phyloP scores from a whole-genome alignment of 2,113 vertebrate genomes.

The Sander vitreus region DNA sequence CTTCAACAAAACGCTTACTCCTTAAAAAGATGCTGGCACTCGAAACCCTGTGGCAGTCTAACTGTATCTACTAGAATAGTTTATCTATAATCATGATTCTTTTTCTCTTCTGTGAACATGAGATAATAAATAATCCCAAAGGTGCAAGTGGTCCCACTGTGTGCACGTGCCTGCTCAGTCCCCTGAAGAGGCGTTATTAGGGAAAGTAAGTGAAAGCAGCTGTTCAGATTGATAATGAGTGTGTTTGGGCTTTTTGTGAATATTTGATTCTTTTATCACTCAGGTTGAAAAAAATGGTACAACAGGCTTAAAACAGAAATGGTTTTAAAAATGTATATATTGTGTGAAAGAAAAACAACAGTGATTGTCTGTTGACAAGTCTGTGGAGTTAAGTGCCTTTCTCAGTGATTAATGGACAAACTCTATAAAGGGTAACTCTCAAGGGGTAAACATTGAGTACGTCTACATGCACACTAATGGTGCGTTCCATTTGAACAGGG shows the following conservation, averaged over 20 bases:
- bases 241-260: not conserved
- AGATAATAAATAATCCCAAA: not conserved
- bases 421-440: not conserved
- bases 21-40: not conserved
- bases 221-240: not conserved
- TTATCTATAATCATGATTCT: not conserved
- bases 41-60: not conserved
- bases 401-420: not conserved
- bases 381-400: not conserved
- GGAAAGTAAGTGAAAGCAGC: not conserved
- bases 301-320: not conserved
- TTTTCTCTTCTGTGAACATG: not conserved
- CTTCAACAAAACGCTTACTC: not conserved
- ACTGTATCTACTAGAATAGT: not conserved
- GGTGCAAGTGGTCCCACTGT: not conserved
- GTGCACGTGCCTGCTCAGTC: not conserved
- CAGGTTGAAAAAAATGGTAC: not conserved
- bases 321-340: not conserved
- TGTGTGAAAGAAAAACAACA: not conserved
- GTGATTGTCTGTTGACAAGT: not conserved
- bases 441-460: not conserved
- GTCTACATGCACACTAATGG: too few relatives aligned
- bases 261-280: not conserved
- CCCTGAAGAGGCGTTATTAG: not conserved
- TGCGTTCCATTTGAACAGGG: too few relatives aligned